phyloP scores from a whole-genome alignment of 2,888 invertebrate genomes.

The Perizoma flavofasciatum region DNA sequence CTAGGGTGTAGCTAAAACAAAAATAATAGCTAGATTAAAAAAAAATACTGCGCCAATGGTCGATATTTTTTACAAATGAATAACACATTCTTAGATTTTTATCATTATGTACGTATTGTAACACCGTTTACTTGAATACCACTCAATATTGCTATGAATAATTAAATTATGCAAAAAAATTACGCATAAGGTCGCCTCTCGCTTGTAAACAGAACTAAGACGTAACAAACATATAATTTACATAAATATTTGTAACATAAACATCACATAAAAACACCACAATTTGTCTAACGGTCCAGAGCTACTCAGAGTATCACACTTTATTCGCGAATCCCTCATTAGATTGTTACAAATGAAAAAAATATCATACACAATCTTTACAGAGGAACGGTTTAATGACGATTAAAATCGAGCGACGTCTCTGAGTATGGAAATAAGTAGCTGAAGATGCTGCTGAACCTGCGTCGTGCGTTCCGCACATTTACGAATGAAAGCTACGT shows the following conservation, averaged over 20 bases:
- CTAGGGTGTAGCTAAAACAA: no score
- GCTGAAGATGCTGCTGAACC: no score
- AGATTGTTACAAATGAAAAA: no score
- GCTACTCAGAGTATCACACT: no score
- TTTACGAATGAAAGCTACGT: no score
- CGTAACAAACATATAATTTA: constrained; percentile 37
- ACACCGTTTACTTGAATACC: constrained; percentile 19
- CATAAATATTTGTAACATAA: constrained; percentile 29
- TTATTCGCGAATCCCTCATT: no score
- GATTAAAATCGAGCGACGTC: no score
- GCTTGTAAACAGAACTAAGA: constrained; percentile 25
- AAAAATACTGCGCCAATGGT: background rate
- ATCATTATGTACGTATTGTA: constrained; percentile 17
- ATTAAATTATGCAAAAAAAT: constrained; percentile 30
- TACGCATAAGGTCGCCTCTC: constrained; percentile 38
- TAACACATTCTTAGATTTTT: background rate
- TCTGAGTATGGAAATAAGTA: no score
- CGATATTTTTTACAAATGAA: background rate
- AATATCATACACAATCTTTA: no score
- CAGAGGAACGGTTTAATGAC: no score
- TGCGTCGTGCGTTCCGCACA: no score
- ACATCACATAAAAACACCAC: constrained; percentile 34
- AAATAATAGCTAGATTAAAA: no score
- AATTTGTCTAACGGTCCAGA: constrained; percentile 19
- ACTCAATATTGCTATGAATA: constrained; percentile 34